These are phyloP conservation scores for Mustelus asterias DNA, from an alignment of 2,113 vertebrate species.

Conservation along the genomic window DNA sequence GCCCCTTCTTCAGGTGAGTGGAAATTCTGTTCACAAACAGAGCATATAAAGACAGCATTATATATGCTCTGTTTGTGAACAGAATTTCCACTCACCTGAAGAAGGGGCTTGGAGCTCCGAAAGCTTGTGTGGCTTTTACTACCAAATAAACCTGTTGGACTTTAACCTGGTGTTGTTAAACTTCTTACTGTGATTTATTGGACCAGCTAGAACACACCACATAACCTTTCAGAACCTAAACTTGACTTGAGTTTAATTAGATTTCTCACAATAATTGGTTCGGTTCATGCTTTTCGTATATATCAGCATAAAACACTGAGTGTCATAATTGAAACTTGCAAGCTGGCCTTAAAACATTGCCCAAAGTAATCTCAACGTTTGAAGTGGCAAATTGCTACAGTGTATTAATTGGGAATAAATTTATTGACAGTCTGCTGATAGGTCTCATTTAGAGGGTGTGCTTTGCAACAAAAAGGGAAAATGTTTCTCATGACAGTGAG, in stretches of 20 bases:
- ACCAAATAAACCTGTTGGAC: no score
- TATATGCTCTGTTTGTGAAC: no score
- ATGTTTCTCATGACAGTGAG: neutral
- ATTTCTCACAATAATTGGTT: slow-evolving; percentile 2
- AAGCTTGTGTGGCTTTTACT: no score
- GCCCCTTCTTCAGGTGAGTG: no score
- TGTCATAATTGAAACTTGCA: neutral
- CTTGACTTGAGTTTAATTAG: slow-evolving; percentile 19
- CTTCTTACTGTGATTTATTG: neutral
- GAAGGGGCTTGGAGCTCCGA: no score
- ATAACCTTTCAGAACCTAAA: neutral
- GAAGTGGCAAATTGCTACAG: neutral
- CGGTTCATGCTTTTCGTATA: slow-evolving; percentile 10
- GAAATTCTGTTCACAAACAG: no score
- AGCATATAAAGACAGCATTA: no score
- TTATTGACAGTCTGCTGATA: neutral
- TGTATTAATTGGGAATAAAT: neutral
- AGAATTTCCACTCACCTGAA: no score
- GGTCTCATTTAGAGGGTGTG: neutral
- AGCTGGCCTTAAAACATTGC: neutral
- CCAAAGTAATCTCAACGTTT: neutral
- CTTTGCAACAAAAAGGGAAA: neutral
- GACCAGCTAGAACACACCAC: neutral
- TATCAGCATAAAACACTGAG: neutral
- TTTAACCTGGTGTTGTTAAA: no score